Percentiles rank a stretch among this genome's conserved stretches.
Conservation (phyloP, 92 coral and sea anemone genomes). For the Diadumene lineata region DNA sequence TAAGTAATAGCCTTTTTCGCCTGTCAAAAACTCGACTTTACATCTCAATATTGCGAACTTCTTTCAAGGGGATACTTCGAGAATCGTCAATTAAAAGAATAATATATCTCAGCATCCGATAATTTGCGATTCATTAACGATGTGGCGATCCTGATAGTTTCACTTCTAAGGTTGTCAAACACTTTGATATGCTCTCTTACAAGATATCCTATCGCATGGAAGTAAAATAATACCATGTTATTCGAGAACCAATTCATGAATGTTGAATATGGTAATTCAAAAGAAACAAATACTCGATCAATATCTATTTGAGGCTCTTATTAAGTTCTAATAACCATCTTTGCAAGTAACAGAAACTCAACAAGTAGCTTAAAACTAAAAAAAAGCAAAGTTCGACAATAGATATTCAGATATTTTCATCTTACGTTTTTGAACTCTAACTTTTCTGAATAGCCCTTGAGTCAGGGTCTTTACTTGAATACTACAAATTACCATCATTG, state of each 20-base stretch:
- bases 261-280: constrained; percentile 15
- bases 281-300: constrained; percentile 18
- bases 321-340: neutral
- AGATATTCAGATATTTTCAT: constrained; percentile 27
- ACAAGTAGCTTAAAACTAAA: neutral
- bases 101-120: too few relatives aligned
- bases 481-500: too few relatives aligned
- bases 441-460: constrained; percentile 28
- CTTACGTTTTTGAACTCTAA: constrained; percentile 8
- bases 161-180: constrained; percentile 3
- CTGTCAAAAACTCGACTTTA: neutral
- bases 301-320: constrained; percentile 10
- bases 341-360: neutral
- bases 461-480: constrained; percentile 13
- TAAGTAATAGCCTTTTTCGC: neutral
- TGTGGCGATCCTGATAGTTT: neutral
- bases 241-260: constrained; percentile 17
- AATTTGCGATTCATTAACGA: neutral
- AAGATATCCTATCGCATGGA: neutral
- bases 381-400: neutral
- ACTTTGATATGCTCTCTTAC: neutral
- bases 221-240: constrained; percentile 13
- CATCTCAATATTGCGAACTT: neutral
- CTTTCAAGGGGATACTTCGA: constrained; percentile 1
- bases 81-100: constrained; percentile 1